A percentile compares a stretch with the other conserved stretches of the same genome.
These are phyloP conservation scores for Nomada goodeniana DNA, from an alignment of 2,888 invertebrate species.

Conservation along the genomic window DNA sequence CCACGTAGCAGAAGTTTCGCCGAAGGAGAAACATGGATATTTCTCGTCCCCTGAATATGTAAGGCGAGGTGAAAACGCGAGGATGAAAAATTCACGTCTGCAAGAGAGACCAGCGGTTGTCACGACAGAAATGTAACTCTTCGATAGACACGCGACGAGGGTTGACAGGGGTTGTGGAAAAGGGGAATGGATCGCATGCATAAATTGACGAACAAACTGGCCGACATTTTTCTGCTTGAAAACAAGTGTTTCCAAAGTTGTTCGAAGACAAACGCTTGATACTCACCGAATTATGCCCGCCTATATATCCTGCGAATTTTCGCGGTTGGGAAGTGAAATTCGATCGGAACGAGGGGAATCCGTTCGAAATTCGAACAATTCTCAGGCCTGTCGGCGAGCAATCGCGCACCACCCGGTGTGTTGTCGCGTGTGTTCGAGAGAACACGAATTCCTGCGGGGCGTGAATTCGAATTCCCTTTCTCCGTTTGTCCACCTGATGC, in stretches of 20 bases:
- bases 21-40: too few relatives aligned
- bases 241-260: background rate
- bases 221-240: background rate
- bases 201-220: background rate
- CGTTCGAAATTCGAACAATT: background rate
- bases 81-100: constrained; percentile 29
- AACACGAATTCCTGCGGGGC: constrained; percentile 22
- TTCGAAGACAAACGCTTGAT: too few relatives aligned
- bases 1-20: background rate
- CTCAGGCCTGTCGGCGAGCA: too few relatives aligned
- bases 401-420: too few relatives aligned
- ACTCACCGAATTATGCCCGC: too few relatives aligned
- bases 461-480: constrained; percentile 47
- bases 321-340: background rate
- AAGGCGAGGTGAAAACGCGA: background rate
- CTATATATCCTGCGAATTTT: too few relatives aligned
- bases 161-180: background rate
- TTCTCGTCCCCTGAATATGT: background rate
- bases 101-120: background rate
- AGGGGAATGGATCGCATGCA: constrained; percentile 16
- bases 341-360: too few relatives aligned
- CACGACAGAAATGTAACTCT: constrained; percentile 13
- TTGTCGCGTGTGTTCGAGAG: background rate
- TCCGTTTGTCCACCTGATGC: constrained; percentile 53
- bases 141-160: constrained; percentile 14